Percentiles rank a stretch among this genome's conserved stretches.
Evolutionary conservation across 1,140 invertebrate genomes (phyloP).

Genomic region (Arion vulgaris): DNA sequence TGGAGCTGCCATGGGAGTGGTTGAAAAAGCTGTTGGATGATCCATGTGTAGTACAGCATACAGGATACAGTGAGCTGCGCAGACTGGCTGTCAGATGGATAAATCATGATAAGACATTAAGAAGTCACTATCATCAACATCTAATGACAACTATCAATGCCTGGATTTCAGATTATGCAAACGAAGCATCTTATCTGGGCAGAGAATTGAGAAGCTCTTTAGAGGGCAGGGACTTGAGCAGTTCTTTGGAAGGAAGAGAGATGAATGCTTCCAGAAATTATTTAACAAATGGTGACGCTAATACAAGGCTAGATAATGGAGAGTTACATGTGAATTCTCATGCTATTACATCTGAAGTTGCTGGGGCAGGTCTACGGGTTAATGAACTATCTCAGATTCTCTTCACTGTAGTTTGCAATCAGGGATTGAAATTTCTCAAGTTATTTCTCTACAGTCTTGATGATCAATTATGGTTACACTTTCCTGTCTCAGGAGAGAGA

Average conservation of each 20-base stretch:
- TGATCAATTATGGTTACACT: constrained; percentile 64
- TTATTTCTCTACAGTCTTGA: constrained; percentile 63
- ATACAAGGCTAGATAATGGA: neutral
- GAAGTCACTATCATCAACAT: constrained; percentile 51
- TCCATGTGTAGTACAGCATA: constrained; percentile 62
- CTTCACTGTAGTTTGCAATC: constrained; percentile 64
- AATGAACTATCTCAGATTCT: constrained; percentile 51
- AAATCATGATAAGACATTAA: constrained; percentile 54
- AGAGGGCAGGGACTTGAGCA: constrained; percentile 41
- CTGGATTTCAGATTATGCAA: constrained; percentile 62
- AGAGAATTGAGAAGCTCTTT: constrained; percentile 48
- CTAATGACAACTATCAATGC: constrained; percentile 58
- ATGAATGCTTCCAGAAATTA: neutral
- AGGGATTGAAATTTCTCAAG: constrained; percentile 67
- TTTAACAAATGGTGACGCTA: neutral
- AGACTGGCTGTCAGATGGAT: constrained; percentile 62
- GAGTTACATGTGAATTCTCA: neutral
- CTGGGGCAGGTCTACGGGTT: neutral
- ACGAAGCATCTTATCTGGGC: constrained; percentile 52
- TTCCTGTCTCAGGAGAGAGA: constrained; percentile 61
- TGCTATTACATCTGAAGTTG: neutral
- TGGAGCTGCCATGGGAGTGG: constrained; percentile 67
- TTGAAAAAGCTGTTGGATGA: constrained; percentile 62
- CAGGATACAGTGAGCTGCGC: constrained; percentile 63
- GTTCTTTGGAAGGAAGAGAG: neutral